phyloP scores from a whole-genome alignment of 2,797 vertebrate species.

The Buphagus erythrorhynchus region DNA sequence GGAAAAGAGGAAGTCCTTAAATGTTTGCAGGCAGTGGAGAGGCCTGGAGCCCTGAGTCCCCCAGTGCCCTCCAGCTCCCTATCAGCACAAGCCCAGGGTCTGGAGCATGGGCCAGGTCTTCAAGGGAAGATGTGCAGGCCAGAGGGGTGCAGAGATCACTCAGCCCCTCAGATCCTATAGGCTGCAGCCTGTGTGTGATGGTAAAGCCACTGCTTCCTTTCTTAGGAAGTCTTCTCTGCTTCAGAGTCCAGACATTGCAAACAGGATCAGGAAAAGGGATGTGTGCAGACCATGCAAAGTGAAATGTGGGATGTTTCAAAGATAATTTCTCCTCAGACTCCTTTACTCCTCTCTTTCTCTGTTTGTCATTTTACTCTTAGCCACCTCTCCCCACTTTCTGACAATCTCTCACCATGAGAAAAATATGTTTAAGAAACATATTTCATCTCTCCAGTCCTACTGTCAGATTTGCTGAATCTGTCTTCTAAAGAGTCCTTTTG shows the following conservation, averaged over 20 bases:
- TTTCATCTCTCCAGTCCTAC: background rate
- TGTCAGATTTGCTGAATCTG: background rate
- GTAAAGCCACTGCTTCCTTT: background rate
- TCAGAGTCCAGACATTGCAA: background rate
- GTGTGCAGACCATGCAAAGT: background rate
- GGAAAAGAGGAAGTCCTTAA: background rate
- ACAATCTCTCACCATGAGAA: background rate
- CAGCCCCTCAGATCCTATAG: background rate
- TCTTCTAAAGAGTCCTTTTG: background rate
- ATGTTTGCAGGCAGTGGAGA: background rate
- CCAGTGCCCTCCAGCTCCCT: background rate
- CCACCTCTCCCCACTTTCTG: background rate
- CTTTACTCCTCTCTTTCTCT: background rate
- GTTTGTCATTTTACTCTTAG: background rate
- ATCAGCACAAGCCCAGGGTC: background rate
- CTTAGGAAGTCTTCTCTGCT: background rate
- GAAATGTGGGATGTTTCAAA: background rate
- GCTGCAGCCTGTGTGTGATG: background rate
- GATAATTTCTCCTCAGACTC: background rate
- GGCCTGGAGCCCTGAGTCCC: accelerated
- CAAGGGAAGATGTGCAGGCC: accelerated
- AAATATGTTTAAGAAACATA: background rate
- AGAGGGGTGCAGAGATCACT: background rate
- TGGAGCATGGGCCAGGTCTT: background rate
- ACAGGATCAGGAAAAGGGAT: background rate